Conservation (phyloP, 2,888 invertebrate genomes). For the Spodoptera littoralis region DNA sequence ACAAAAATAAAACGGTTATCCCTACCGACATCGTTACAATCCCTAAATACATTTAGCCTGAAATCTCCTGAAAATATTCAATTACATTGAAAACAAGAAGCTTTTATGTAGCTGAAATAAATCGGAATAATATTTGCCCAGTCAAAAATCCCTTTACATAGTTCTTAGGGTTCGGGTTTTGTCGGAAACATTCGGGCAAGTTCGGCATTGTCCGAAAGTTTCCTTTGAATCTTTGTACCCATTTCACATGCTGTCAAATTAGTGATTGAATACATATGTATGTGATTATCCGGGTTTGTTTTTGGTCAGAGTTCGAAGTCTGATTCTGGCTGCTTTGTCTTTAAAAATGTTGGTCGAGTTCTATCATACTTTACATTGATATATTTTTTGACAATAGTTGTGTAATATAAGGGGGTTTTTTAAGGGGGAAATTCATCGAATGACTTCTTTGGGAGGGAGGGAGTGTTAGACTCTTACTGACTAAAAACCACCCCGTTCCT, state of each 20-base stretch:
- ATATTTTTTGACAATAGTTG: too few species aligned
- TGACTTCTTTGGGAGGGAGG: too few species aligned
- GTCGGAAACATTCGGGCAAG: conserved; percentile 27
- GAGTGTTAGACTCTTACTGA: too few species aligned
- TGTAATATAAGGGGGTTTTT: too few species aligned
- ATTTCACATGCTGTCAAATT: conserved; percentile 37
- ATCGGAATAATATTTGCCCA: conserved; percentile 32
- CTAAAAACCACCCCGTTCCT: too few species aligned
- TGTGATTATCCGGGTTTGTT: conserved; percentile 27
- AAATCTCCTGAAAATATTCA: conserved; percentile 40
- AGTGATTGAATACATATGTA: conserved; percentile 29
- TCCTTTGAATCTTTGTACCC: conserved; percentile 38
- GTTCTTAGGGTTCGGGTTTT: conserved; percentile 17
- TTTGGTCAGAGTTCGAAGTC: conserved; percentile 10
- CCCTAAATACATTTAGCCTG: conserved; percentile 21
- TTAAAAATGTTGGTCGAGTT: not conserved
- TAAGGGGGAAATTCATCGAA: too few species aligned
- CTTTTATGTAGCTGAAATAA: conserved; percentile 20
- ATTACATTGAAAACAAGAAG: conserved; percentile 37
- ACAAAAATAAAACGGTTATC: conserved; percentile 8
- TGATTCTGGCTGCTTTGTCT: conserved; percentile 1
- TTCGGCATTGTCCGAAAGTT: conserved; percentile 24
- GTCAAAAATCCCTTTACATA: conserved; percentile 22
- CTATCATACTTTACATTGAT: too few species aligned
- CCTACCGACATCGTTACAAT: conserved; percentile 1